Conservation (phyloP, 2,888 invertebrate species). For the Ochlodes sylvanus region DNA sequence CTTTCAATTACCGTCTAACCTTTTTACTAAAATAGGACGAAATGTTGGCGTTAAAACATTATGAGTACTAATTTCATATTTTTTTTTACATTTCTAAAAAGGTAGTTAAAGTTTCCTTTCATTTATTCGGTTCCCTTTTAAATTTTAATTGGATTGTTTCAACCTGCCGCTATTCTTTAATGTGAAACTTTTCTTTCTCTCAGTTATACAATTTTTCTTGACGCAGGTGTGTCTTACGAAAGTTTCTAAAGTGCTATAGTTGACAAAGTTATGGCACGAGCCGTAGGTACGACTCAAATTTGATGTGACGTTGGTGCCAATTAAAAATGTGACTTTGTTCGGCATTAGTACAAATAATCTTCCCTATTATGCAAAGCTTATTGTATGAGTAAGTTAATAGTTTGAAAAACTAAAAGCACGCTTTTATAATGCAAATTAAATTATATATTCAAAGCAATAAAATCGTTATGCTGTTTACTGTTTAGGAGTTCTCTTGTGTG, state of each 20-base stretch:
- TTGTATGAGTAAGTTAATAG: too few relatives aligned
- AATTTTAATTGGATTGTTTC: slow-evolving; percentile 9
- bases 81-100: neutral
- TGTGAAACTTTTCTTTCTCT: slow-evolving; percentile 20
- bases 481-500: too few relatives aligned
- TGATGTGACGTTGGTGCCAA: neutral
- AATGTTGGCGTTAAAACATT: too few relatives aligned
- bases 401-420: too few relatives aligned
- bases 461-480: too few relatives aligned
- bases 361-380: too few relatives aligned
- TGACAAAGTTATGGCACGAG: slow-evolving; percentile 4
- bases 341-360: too few relatives aligned
- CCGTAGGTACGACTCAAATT: neutral
- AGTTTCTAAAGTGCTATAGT: slow-evolving; percentile 25
- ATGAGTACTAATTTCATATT: neutral
- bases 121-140: neutral
- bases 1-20: too few relatives aligned
- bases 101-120: neutral
- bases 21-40: too few relatives aligned
- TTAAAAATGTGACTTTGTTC: neutral
- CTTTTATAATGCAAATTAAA: too few relatives aligned
- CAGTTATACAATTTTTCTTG: slow-evolving; percentile 33
- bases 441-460: too few relatives aligned
- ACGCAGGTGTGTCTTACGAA: slow-evolving; percentile 34
- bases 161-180: slow-evolving; percentile 8